Conservation (phyloP, 2,113 vertebrate genomes). For the Hyperopisus bebe region DNA sequence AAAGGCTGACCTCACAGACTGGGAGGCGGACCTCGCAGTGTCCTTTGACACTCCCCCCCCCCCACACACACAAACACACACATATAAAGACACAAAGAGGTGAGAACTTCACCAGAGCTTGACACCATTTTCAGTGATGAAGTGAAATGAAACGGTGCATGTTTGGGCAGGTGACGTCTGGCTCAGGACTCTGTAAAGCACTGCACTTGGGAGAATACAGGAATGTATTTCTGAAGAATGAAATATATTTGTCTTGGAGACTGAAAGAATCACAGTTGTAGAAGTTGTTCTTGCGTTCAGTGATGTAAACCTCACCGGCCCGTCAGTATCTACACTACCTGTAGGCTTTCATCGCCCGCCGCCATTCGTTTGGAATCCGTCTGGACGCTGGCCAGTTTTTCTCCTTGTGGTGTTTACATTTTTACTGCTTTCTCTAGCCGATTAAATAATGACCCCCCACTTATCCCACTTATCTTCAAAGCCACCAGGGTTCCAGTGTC, state of each 20-base stretch:
- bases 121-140: background rate
- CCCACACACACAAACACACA: background rate
- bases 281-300: background rate
- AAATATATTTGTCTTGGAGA: background rate
- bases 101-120: background rate
- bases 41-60: background rate
- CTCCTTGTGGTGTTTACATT: background rate
- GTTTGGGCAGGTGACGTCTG: background rate
- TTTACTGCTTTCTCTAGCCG: background rate
- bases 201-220: background rate
- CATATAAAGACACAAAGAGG: background rate
- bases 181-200: background rate
- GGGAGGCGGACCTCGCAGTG: constrained; percentile 25
- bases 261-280: background rate
- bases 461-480: background rate
- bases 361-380: background rate
- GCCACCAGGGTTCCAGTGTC: background rate
- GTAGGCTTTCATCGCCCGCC: background rate
- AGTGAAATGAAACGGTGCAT: background rate
- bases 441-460: background rate
- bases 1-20: constrained; percentile 29
- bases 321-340: background rate
- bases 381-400: background rate
- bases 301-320: background rate
- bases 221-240: background rate